phyloP scores from a whole-genome alignment of 2,888 invertebrate genomes.

The Dryadula phaetusa region DNA sequence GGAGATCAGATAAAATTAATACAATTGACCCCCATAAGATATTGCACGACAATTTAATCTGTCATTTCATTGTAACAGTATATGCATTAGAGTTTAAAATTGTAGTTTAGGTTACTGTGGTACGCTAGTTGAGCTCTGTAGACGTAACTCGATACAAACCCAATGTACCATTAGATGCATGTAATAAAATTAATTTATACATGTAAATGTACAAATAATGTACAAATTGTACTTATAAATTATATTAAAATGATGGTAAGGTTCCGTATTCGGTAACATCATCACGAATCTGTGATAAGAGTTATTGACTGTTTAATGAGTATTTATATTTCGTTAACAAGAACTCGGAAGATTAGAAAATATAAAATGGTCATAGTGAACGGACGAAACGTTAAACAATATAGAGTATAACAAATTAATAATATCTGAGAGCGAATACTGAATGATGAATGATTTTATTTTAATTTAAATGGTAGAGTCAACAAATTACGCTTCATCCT shows the following conservation, averaged over 20 bases:
- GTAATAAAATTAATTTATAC: constrained; percentile 40
- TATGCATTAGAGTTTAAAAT: constrained; percentile 56
- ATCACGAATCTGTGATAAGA: constrained; percentile 39
- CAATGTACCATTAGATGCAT: constrained; percentile 29
- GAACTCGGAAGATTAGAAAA: constrained; percentile 24
- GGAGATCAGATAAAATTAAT: constrained; percentile 54
- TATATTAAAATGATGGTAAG: constrained; percentile 37
- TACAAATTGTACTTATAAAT: too few species aligned
- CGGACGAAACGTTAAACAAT: background rate
- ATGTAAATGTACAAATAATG: constrained; percentile 47
- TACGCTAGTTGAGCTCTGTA: constrained; percentile 38
- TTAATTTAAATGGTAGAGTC: constrained; percentile 12
- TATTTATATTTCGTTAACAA: constrained; percentile 26
- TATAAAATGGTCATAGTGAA: background rate
- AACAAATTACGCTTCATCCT: constrained; percentile 18
- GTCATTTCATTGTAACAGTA: constrained; percentile 57
- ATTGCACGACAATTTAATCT: constrained; percentile 56
- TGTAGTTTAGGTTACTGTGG: constrained; percentile 54
- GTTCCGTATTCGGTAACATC: constrained; percentile 34
- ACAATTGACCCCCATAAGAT: constrained; percentile 56
- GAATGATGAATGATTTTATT: constrained; percentile 24
- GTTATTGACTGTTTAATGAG: constrained; percentile 35
- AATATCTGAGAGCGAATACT: constrained; percentile 6
- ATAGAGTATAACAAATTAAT: background rate
- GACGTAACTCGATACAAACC: constrained; percentile 32